Base-by-base conservation (phyloP, 2,888 invertebrate genomes). In the Hypselothyrea guttata region DNA sequence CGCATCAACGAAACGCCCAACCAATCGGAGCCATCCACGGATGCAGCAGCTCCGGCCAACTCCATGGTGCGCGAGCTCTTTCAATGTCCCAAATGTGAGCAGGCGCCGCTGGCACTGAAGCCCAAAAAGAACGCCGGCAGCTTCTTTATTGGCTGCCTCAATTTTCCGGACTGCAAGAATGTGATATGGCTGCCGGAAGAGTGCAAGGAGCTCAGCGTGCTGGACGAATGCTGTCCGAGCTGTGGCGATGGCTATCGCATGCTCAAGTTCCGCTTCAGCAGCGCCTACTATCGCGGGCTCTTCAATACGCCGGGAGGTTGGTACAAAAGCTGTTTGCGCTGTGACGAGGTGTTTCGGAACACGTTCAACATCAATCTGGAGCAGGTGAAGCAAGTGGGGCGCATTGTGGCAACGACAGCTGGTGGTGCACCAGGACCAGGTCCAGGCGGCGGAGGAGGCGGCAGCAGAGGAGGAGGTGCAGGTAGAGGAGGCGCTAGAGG, bases 131-230 rank as follows among this genome's bases (percentile, higher is more conserved):
- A 95, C 74, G 91, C 92, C 0, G 90, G 90, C 9, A 94, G 94
- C 33, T 93, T 92, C 78, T 97, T 92, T 86, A 92, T 97, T 11
- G 91, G 94, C 2, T 98, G 98, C 87, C 90, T 92, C 58, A 93
- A 93, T 4, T 98, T 91, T 89, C 98, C 98, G 0, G 91, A 92
- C 9, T 98, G 98, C 86, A 94, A 92, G 82, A 94, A 95, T 86
- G 93, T 93, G 0, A 91, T 96, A 34, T 98, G 97, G 98, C 91
- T 98, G 38, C 94, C 97, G 0, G 90, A 91, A n/a, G 89, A 91
- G 35, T 93, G 97, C 0, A 92, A 93, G 79, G 92, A 92, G 2
- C 91, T 94, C 1, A 91, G 92, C 74, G 93, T 95, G 4, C 87
- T 93, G 30, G 91, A 94, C 7, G 92, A 94, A 34, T 97, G 97